Evolutionary conservation across 1,140 invertebrate genomes (phyloP), one percentile per base, ranked within the genome.

Genomic region (Zaprionus tsacasi): DNA sequence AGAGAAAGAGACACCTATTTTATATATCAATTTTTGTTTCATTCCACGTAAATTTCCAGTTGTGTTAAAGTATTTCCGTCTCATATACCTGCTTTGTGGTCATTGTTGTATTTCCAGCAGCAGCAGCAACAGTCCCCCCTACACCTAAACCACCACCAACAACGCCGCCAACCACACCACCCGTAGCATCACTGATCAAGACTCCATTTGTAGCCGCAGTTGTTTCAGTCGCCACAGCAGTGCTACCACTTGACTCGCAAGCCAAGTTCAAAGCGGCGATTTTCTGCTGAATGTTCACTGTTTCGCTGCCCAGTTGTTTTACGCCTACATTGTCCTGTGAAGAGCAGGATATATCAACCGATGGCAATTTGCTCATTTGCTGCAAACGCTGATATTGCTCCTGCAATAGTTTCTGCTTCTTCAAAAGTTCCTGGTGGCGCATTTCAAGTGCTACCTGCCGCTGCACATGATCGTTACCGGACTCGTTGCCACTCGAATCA

Each of bases 281-380:
- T 89, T 97, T 98, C n/a, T 95, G 95, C 17, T 97, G 93, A 4
- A 98, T 93, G 91, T 98, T 98, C 25, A 25, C 17, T 12, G 96
- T 96, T 90, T 98, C 97, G 78, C 96, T 97, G n/a, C 97, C 97
- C 0, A 96, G 97, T 89, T 97, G 97, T 92, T 98, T 98, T 6
- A 98, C 92, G 95, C 15, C 94, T 17, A 94, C 93, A 17, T 25
- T 52, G 6, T 78, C 78, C 45, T 75, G 78, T 7, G 73, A 27
- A 2, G 82, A 43, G 11, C 74, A 78, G 95, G 94, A 56, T 95
- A 95, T 36, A 95, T 91, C 94, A 2, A 96, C 95, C 11, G 96
- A 95, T 48, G 96, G 76, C 21, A 92, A 95, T 50, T 97, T 94
- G 81, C 97, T 97, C 25, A 98, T 94, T 92, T 96, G 96, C 81